Conservation (phyloP, 2,113 vertebrate species). For the Pseudolaguvia tuberculata region DNA sequence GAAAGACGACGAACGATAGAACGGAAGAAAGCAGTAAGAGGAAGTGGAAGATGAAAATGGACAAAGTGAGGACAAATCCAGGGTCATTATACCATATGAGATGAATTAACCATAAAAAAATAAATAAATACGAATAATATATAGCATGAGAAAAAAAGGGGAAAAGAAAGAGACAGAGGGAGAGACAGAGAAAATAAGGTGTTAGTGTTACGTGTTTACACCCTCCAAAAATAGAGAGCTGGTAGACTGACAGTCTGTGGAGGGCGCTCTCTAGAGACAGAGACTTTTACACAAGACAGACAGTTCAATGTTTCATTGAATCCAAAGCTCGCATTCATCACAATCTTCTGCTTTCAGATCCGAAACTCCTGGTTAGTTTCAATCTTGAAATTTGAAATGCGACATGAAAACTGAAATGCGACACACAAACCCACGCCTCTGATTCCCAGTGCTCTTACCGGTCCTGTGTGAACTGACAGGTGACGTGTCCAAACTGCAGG, state of each 20-base stretch:
- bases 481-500: conserved; percentile 75
- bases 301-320: not conserved
- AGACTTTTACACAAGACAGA: not conserved
- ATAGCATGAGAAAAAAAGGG: conserved; percentile 20
- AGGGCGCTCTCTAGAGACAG: not conserved
- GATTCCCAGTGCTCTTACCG: conserved; percentile 66
- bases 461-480: conserved; percentile 79
- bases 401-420: not conserved
- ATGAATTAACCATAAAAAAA: conserved; percentile 24
- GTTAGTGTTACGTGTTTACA: conserved; percentile 55
- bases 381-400: not conserved
- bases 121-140: conserved; percentile 6
- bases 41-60: not conserved
- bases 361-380: not conserved
- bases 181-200: conserved; percentile 28
- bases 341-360: not conserved
- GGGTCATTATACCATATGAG: conserved; percentile 22
- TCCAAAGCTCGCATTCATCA: not conserved
- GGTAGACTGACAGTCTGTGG: conserved; percentile 10
- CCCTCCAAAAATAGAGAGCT: conserved; percentile 18
- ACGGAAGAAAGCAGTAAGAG: not conserved
- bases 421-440: too few species aligned
- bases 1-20: conserved; percentile 17
- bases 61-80: conserved; percentile 6
- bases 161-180: conserved; percentile 2